Percentiles rank a stretch among this genome's conserved stretches.
Conservation (phyloP, 2,113 vertebrate genomes). For the Clarias gariepinus region DNA sequence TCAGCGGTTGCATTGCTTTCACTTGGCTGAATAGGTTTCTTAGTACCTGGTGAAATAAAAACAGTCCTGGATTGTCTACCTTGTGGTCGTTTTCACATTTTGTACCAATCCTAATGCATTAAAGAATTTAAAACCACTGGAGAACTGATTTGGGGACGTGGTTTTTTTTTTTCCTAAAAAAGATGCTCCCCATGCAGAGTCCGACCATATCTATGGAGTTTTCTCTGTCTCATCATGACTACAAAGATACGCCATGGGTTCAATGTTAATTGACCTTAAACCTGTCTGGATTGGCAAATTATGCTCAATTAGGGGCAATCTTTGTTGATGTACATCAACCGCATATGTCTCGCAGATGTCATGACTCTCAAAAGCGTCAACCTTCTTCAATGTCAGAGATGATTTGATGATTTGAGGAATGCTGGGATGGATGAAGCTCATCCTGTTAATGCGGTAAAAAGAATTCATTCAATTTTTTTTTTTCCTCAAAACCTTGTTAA, state of each 20-base stretch:
- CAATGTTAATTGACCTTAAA: constrained; percentile 41
- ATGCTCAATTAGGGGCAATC: constrained; percentile 44
- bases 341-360: constrained; percentile 50
- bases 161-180: background rate
- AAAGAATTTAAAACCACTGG: background rate
- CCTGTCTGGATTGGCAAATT: constrained; percentile 42
- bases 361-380: background rate
- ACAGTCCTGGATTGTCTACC: background rate
- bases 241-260: constrained; percentile 14
- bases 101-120: background rate
- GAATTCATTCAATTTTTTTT: constrained; percentile 20
- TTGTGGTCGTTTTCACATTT: background rate
- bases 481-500: constrained; percentile 9
- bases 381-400: constrained; percentile 32
- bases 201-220: background rate
- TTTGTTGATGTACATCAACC: constrained; percentile 43
- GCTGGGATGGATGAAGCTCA: constrained; percentile 1
- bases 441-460: background rate
- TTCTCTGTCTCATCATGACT: background rate
- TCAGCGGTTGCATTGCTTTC: background rate
- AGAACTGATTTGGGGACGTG: background rate
- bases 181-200: background rate
- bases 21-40: background rate
- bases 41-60: background rate
- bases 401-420: constrained; percentile 9